Evolutionary conservation across 2,888 invertebrate genomes (phyloP).

Genomic region (Euspilapteryx auroguttella): DNA sequence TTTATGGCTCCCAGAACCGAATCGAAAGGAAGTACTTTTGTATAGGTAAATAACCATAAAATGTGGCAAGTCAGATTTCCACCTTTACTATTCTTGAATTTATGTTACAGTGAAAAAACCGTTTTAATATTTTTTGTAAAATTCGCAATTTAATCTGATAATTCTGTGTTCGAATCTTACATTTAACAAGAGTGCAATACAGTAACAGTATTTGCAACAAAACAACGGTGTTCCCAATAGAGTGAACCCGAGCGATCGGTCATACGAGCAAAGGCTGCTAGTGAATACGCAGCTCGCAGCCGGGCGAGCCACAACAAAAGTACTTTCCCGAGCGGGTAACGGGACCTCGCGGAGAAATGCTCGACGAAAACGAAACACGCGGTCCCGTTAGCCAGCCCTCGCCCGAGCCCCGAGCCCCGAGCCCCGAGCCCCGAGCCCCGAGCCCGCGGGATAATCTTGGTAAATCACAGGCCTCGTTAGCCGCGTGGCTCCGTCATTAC

Average conservation of each 20-base stretch:
- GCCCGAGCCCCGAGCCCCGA: too few relatives aligned
- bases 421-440: too few relatives aligned
- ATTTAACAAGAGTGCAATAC: neutral
- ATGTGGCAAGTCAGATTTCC: too few relatives aligned
- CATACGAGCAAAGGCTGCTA: conserved; percentile 15
- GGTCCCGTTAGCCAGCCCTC: conserved; percentile 53
- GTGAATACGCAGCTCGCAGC: conserved; percentile 13
- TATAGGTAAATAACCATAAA: too few relatives aligned
- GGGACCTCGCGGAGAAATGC: conserved; percentile 56
- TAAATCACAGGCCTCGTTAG: conserved; percentile 23
- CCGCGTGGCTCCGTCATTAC: neutral
- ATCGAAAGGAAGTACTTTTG: neutral
- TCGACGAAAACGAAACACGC: conserved; percentile 63
- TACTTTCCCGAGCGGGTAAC: conserved; percentile 56
- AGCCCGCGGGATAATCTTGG: conserved; percentile 38
- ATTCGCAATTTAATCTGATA: too few relatives aligned
- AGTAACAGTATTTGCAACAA: conserved; percentile 13
- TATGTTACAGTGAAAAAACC: too few relatives aligned
- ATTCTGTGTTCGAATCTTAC: too few relatives aligned
- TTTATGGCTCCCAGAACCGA: neutral
- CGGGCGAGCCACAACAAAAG: conserved; percentile 49
- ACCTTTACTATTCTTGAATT: too few relatives aligned
- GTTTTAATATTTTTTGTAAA: too few relatives aligned
- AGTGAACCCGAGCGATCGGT: conserved; percentile 44
- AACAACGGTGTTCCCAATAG: conserved; percentile 38